Evolutionary conservation across 2,888 invertebrate species (phyloP).

Genomic region (Pocota personata): DNA sequence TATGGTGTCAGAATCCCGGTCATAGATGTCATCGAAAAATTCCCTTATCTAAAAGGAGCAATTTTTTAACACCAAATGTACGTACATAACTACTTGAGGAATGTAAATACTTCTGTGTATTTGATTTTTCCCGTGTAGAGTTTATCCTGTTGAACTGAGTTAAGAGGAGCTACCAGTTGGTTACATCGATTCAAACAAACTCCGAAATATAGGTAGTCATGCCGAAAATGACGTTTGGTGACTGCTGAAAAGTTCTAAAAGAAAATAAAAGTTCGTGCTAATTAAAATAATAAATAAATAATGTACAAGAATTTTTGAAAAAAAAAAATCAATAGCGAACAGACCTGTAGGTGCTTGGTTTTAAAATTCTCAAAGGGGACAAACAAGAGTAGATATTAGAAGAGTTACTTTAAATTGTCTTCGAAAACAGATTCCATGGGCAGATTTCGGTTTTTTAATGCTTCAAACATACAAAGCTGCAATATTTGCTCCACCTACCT

Average conservation of each 20-base stretch:
- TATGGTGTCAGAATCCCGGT: constrained; percentile 75
- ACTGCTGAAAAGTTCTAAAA: constrained; percentile 75
- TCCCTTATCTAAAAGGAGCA: constrained; percentile 73
- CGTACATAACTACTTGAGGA: background rate
- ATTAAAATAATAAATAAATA: background rate
- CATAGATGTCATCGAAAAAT: constrained; percentile 77
- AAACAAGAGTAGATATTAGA: too few relatives aligned
- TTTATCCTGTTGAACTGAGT: constrained; percentile 67
- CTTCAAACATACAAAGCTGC: too few relatives aligned
- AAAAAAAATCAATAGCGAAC: too few relatives aligned
- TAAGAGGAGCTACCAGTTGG: constrained; percentile 52
- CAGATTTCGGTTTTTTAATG: too few relatives aligned
- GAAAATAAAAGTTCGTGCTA: background rate
- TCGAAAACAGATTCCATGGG: too few relatives aligned
- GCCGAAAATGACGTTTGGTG: constrained; percentile 76
- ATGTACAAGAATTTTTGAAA: too few relatives aligned
- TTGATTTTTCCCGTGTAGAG: constrained; percentile 65
- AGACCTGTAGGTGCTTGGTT: too few relatives aligned
- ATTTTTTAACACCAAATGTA: too few relatives aligned
- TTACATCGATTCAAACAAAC: constrained; percentile 78
- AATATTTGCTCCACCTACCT: too few relatives aligned
- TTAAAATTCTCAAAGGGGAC: too few relatives aligned
- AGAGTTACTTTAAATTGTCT: too few relatives aligned
- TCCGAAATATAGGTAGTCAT: constrained; percentile 78
- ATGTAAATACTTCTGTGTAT: constrained; percentile 73